Evolutionary conservation across 2,113 vertebrate genomes (phyloP).

Genomic region (Lasiurus borealis): DNA sequence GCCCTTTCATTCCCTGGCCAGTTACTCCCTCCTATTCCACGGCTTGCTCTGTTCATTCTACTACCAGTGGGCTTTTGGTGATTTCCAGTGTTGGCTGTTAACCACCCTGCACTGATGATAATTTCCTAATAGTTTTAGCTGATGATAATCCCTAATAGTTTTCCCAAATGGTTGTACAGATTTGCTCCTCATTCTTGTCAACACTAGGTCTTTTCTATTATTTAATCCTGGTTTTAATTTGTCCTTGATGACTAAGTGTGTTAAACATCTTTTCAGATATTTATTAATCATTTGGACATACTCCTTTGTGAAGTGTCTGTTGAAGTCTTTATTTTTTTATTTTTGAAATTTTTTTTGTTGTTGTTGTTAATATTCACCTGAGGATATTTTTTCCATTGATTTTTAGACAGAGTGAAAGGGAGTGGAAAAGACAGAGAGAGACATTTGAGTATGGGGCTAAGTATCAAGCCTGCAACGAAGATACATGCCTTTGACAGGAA

Average conservation of each 20-base stretch:
- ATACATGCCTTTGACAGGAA: no score
- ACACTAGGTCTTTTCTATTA: neutral
- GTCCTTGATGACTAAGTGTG: neutral
- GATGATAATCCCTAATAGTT: neutral
- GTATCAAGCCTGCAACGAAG: no score
- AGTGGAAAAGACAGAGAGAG: no score
- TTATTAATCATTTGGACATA: neutral
- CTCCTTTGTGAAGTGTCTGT: neutral
- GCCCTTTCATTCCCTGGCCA: neutral
- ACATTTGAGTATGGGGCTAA: no score
- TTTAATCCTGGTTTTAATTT: neutral
- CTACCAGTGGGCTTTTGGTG: neutral
- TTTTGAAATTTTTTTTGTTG: neutral
- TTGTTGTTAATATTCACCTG: no score
- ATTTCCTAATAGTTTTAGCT: neutral
- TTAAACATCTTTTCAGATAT: neutral
- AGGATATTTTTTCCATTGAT: no score
- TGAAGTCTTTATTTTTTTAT: constrained; percentile 19
- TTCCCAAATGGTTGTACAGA: neutral
- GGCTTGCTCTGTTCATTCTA: neutral
- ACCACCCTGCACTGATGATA: neutral
- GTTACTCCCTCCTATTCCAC: neutral
- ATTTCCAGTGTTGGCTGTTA: neutral
- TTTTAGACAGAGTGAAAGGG: neutral
- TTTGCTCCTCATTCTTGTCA: neutral